Evolutionary conservation across 2,888 invertebrate genomes (phyloP), one percentile per base, ranked within the genome.

Genomic region (Orthosia cruda): DNA sequence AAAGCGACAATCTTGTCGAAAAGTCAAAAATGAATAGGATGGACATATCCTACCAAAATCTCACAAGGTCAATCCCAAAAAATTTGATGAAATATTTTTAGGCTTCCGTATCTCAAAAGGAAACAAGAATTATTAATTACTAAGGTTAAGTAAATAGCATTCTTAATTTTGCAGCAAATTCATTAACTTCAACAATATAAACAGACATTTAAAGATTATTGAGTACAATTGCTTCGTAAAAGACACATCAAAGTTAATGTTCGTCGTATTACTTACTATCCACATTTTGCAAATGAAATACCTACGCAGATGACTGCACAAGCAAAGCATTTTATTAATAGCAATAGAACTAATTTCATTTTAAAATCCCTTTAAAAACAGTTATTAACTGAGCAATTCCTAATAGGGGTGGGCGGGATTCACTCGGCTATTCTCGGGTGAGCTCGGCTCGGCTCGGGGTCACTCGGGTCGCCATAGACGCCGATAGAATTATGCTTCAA

Each of bases 401-500:
- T 92, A 93, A 93, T 91, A 92, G 92, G 92, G 91, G 87, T 91
- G 91, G 93, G 92, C 91, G 90, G 88, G 82, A 85, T 87, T 83
- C 84, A 85, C 82, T 89, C 85, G 86, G 81, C 86, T 84, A 86
- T 88, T 88, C 88, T 89, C 90, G 88, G 83, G 80, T 83, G 71
- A 79, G 81, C 89, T 90, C 83, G 85, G 85, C 77, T 67, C 26
- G 20, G 86, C 80, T 87, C 79, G 87, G 80, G 87, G 87, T 87
- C 87, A 88, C 69, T 81, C 86, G 88, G 89, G 89, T 90, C 87
- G 85, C 87, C 85, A 81, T 84, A 89, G 89, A 89, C 90, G 89
- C 89, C 90, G 90, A 92, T 93, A 93, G 93, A 95, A 94, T 94
- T 95, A 94, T 94, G 93, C 93, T 92, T 92, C 95, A 94, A 95